Evolutionary conservation across 1,140 invertebrate genomes (phyloP).

Genomic region (Caenorhabditis tropicalis): DNA sequence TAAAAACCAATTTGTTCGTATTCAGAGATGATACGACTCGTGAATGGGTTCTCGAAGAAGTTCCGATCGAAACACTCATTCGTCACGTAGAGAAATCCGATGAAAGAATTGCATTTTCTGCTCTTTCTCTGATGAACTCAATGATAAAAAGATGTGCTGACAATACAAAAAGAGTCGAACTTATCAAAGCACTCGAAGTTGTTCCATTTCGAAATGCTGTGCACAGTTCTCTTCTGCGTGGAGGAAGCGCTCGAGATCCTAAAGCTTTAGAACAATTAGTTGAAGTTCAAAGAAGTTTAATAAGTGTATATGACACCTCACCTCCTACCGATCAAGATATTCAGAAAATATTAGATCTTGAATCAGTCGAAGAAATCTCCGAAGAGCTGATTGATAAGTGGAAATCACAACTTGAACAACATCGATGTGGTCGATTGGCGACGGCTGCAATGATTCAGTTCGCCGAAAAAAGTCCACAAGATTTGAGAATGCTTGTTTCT

Average conservation of each 20-base stretch:
- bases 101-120: slow-evolving; percentile 54
- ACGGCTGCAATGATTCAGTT: not conserved
- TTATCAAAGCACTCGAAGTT: slow-evolving; percentile 25
- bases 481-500: slow-evolving; percentile 38
- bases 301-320: slow-evolving; percentile 59
- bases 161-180: slow-evolving; percentile 13
- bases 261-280: slow-evolving; percentile 56
- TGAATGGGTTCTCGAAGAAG: slow-evolving; percentile 54
- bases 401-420: not conserved
- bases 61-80: slow-evolving; percentile 60
- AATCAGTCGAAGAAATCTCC: not conserved
- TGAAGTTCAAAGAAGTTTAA: slow-evolving; percentile 59
- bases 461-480: slow-evolving; percentile 17
- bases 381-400: not conserved
- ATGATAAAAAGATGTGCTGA: slow-evolving; percentile 31
- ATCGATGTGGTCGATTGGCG: not conserved
- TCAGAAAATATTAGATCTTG: slow-evolving; percentile 57
- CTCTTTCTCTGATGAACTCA: slow-evolving; percentile 60
- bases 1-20: no score
- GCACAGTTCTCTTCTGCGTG: slow-evolving; percentile 51
- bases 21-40: slow-evolving; percentile 52
- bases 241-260: slow-evolving; percentile 46
- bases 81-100: slow-evolving; percentile 65
- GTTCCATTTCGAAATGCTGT: slow-evolving; percentile 62
- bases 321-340: slow-evolving; percentile 53